Evolutionary conservation across 2,888 invertebrate species (phyloP), one percentile per base, ranked within the genome.

Genomic region (Trissonchulus latispiculum): DNA sequence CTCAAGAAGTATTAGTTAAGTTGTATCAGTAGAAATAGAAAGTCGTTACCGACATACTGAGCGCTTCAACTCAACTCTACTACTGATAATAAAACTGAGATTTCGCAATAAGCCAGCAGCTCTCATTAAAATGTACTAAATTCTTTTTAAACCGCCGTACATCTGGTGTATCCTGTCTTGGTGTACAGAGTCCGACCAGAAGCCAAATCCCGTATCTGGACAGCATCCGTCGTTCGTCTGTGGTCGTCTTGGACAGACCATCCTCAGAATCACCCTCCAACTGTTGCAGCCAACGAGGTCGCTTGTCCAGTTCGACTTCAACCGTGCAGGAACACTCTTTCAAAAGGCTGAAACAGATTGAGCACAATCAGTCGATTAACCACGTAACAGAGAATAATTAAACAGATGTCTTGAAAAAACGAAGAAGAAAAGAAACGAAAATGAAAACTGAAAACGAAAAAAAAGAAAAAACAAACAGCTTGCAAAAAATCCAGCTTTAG

Each of bases 131-230:
- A 59, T 59, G 15, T 59, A 59, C n/a, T 15, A 15, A 59, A 18
- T 15, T 59, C 15, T n/a, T n/a, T n/a, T n/a, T n/a, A n/a, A n/a
- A n/a, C n/a, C n/a, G 31, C 31, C 15, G 15, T 28, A 85, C 85
- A 74, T 84, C 82, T 15, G 86, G 84, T 31, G 86, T 84, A 37
- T 84, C 83, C 2, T 84, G 83, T 36, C 80, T 81, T 0, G 86
- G 85, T 48, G 85, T 83, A 77, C 87, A 96, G 76, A 96, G 88
- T 18, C 95, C 95, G 66, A 96, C 94, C 82, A 99, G 88, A 77
- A 99, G 86, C 95, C 97, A 97, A 72, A 97, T 93, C 0, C 97
- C 99, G 84, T 96, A 99, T 77, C 94, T 88, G 72, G 94, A 93
- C 76, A 95, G 86, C 77, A 93, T 87, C 81, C 95, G 91, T 37